These are phyloP conservation scores for Willowsia nigromaculata DNA, from an alignment of 2,888 invertebrate genomes.

Conservation along the genomic window DNA sequence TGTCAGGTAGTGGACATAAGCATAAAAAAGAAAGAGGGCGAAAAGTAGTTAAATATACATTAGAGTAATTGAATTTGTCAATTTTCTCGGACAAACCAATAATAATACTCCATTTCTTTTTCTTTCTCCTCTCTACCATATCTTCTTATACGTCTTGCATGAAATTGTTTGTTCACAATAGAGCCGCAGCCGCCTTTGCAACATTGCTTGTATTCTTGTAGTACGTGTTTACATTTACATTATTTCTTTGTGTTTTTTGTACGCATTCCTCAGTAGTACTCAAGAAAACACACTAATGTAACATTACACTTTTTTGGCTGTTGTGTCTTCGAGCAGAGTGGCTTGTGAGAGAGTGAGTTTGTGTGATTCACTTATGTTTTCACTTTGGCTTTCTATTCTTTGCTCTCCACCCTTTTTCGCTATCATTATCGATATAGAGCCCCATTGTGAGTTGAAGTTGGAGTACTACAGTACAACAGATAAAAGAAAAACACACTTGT, in stretches of 20 bases:
- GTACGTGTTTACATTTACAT: constrained; percentile 15
- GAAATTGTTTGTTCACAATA: constrained; percentile 20
- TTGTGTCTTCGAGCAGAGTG: constrained; percentile 7
- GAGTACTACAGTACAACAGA: not conserved
- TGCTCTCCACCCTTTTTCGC: constrained; percentile 44
- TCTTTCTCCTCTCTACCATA: not conserved
- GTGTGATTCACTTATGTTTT: constrained; percentile 55
- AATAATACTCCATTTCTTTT: constrained; percentile 20
- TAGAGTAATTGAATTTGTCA: constrained; percentile 73
- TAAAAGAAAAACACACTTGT: constrained; percentile 18
- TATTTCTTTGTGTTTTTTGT: not conserved
- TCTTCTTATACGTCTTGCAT: not conserved
- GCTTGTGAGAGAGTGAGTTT: constrained; percentile 39
- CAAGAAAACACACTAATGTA: not conserved
- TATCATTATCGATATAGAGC: constrained; percentile 48
- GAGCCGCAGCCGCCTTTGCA: not conserved
- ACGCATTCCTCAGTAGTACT: not conserved
- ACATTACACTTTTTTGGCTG: not conserved
- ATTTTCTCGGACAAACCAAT: constrained; percentile 52
- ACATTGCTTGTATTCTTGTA: not conserved
- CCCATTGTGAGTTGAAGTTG: constrained; percentile 7
- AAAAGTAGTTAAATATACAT: constrained; percentile 71
- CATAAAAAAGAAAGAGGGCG: constrained; percentile 14
- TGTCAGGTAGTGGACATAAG: constrained; percentile 49
- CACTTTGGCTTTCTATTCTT: constrained; percentile 50